A percentile compares a stretch with the other conserved stretches of the same genome.
Conservation (phyloP, 2,113 vertebrate species). For the Echinops telfairi region DNA sequence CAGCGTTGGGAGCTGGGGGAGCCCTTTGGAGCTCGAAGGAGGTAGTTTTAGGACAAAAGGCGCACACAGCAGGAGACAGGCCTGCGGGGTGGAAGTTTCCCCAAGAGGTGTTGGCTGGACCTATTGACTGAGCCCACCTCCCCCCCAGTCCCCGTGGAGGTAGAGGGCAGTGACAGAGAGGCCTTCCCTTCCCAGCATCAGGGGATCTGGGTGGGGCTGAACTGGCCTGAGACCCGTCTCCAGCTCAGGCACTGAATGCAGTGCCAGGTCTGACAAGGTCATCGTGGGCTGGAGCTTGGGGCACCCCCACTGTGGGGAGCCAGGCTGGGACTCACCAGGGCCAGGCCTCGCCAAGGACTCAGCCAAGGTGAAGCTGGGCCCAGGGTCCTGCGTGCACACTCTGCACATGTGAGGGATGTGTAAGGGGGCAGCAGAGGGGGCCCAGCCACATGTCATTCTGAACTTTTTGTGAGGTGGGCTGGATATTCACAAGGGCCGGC, state of each 20-base stretch:
- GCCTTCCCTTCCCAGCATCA: background rate
- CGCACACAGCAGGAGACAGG: conserved; percentile 35
- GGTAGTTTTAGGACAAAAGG: conserved; percentile 79
- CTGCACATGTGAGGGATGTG: background rate
- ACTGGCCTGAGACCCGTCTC: background rate
- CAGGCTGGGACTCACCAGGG: background rate
- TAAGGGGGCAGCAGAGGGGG: background rate
- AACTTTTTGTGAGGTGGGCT: background rate
- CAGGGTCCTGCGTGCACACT: background rate
- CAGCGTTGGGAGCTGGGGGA: conserved; percentile 13
- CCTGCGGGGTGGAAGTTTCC: conserved; percentile 3
- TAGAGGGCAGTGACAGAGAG: background rate
- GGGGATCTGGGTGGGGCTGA: background rate
- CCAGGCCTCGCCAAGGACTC: background rate
- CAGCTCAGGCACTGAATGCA: background rate
- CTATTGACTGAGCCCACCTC: background rate
- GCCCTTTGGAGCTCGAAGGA: conserved; percentile 69
- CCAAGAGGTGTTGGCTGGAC: conserved; percentile 37
- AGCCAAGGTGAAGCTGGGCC: conserved; percentile 37
- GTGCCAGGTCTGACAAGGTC: background rate
- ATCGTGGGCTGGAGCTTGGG: background rate
- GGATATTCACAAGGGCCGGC: background rate
- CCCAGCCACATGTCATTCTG: background rate
- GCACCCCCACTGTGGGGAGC: background rate
- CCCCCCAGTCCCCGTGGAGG: too few species aligned